phyloP scores from a whole-genome alignment of 2,113 vertebrate species.

The Callorhinus ursinus region DNA sequence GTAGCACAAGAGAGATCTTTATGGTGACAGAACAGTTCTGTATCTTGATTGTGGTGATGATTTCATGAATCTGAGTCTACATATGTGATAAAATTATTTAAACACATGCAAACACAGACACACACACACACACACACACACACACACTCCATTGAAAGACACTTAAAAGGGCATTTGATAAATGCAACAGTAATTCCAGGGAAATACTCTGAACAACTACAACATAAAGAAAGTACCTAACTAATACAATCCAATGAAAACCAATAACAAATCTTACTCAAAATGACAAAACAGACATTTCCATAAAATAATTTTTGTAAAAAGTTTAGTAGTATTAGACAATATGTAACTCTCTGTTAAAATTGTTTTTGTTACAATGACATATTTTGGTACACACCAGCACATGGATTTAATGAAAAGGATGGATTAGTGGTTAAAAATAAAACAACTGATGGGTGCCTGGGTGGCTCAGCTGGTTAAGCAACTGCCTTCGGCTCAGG shows the following conservation, averaged over 20 bases:
- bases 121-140: background rate
- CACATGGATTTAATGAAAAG: slow-evolving; percentile 16
- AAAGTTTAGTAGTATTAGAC: background rate
- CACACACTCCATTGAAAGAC: background rate
- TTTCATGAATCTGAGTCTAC: background rate
- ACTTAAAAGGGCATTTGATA: background rate
- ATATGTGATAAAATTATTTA: background rate
- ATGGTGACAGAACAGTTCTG: background rate
- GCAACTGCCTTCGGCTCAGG: too few species aligned
- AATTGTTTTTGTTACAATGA: slow-evolving; percentile 23
- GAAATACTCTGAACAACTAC: background rate
- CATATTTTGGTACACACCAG: background rate
- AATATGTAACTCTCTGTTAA: background rate
- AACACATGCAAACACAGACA: background rate
- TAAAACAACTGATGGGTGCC: background rate
- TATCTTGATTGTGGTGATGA: background rate
- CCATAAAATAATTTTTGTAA: background rate
- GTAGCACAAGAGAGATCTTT: background rate
- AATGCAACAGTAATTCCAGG: background rate
- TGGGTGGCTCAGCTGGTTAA: too few species aligned
- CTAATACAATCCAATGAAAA: background rate
- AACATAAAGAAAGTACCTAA: background rate
- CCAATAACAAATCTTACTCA: background rate
- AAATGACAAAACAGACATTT: background rate
- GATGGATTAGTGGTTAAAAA: background rate